Evolutionary conservation across 2,113 vertebrate genomes (phyloP).

Genomic region (Pao palembangensis): DNA sequence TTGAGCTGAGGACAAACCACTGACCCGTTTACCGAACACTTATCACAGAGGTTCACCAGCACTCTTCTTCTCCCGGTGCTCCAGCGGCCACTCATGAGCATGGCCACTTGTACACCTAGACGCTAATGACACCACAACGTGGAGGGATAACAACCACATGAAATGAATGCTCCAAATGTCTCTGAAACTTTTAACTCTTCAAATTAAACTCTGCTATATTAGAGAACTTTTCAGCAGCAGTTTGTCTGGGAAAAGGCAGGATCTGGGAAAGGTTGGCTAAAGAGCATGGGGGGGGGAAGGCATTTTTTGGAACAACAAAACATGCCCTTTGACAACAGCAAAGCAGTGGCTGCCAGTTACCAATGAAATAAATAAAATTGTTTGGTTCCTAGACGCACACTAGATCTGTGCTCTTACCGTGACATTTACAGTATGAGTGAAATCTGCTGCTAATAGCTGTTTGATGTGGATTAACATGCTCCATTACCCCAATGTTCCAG

Average conservation of each 20-base stretch:
- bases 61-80: conserved; percentile 56
- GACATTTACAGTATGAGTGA: conserved; percentile 38
- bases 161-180: conserved; percentile 34
- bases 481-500: conserved; percentile 70
- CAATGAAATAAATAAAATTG: background rate
- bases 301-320: conserved; percentile 14
- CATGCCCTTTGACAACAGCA: conserved; percentile 5
- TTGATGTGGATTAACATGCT: conserved; percentile 76
- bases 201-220: no score
- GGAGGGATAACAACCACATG: conserved; percentile 38
- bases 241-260: conserved; percentile 6
- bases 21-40: conserved; percentile 72
- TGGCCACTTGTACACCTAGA: conserved; percentile 6
- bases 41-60: conserved; percentile 66
- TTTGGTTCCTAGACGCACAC: conserved; percentile 1
- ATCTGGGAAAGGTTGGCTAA: conserved; percentile 17
- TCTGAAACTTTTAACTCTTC: conserved; percentile 7
- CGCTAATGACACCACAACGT: conserved; percentile 54
- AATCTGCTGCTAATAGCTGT: conserved; percentile 64
- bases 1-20: conserved; percentile 66
- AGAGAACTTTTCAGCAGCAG: conserved; percentile 15
- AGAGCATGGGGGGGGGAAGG: background rate
- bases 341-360: background rate
- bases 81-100: conserved; percentile 36
- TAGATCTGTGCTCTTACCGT: conserved; percentile 15